Base-by-base conservation (phyloP, 2,113 vertebrate genomes). In the Tupaia tana region DNA sequence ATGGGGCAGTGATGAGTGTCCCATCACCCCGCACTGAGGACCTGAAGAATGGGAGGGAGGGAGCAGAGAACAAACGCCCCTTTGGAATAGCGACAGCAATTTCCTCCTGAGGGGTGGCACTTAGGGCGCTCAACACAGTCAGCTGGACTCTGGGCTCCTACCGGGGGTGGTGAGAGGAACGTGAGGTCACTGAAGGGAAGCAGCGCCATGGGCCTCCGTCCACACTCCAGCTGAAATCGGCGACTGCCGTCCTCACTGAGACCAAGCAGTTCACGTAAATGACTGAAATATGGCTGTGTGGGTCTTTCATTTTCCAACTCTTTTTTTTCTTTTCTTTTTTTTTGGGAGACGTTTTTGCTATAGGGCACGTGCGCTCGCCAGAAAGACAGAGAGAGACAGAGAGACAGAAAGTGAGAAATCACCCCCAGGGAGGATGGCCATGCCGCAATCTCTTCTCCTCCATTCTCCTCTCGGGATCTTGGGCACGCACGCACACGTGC, bases 221-320 rank as follows among this genome's bases (percentile, higher is more conserved):
- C 9, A 43, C 31, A 58, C 4, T 6, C 27, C 56, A 0, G 19
- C 0, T 15, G 66, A 43, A 18, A 27, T 1, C 7, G 61, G 54
- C 3, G 29, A 16, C 22, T n/a, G 31, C 16, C 90, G 56, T 78
- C 58, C 20, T n/a, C 9, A 31, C 13, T n/a, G 86, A 20, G 79
- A 84, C 15, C 6, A 43, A 59, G 58, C 5, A 13, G 79, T 14
- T 75, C 69, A n/a, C 25, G 1, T 6, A 1, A 52, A 9, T 12
- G 58, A 18, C 24, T 24, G 20, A 74, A 34, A 56, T 0, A 29
- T 0, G n/a, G 9, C 71, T 16, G 69, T 34, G 52, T 8, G 29
- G 77, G 20, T 22, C 81, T 31, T n/a, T 52, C 22, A 18, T 67
- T 74, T 67, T 56, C 54, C 18, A 69, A 31, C 27, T 81, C 22